Evolutionary conservation across 2,113 vertebrate genomes (phyloP).

Genomic region (Sigmodon hispidus): DNA sequence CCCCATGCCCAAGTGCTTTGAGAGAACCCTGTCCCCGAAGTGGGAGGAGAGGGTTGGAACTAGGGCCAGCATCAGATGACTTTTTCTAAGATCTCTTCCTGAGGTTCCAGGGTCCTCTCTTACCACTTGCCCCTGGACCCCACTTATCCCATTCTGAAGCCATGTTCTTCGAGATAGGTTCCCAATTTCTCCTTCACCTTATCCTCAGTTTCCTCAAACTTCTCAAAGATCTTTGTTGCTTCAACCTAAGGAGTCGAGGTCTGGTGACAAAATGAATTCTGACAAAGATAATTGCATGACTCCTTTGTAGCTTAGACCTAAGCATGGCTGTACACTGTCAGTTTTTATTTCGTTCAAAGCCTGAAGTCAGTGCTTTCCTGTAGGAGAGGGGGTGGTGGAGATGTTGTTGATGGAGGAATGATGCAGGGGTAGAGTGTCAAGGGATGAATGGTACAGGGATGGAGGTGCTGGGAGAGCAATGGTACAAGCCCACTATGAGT

Average conservation of each 20-base stretch:
- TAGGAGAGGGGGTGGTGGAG: slow-evolving; percentile 19
- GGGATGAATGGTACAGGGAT: not conserved
- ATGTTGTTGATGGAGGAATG: not conserved
- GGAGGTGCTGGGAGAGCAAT: not conserved
- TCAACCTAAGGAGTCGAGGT: slow-evolving; percentile 55
- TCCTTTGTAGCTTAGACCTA: slow-evolving; percentile 68
- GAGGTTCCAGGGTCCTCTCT: not conserved
- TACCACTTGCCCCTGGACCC: not conserved
- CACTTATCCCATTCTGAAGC: not conserved
- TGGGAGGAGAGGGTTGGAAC: not conserved
- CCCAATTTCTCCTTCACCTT: not conserved
- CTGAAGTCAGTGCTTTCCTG: not conserved
- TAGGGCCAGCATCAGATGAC: no score
- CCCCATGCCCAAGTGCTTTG: not conserved
- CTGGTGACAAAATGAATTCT: slow-evolving; percentile 85
- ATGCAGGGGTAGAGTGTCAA: not conserved
- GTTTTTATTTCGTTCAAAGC: slow-evolving; percentile 83
- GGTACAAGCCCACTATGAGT: rapidly evolving
- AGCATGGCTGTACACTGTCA: slow-evolving; percentile 80
- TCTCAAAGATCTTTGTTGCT: slow-evolving; percentile 68
- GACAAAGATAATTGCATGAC: slow-evolving; percentile 85
- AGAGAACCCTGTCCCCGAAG: not conserved
- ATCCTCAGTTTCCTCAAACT: slow-evolving; percentile 66
- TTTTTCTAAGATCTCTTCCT: not conserved
- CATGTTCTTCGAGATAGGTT: not conserved